Evolutionary conservation across 2,797 vertebrate genomes (phyloP), one percentile per base, ranked within the genome.

Genomic region (Tauraco hartlaubi): DNA sequence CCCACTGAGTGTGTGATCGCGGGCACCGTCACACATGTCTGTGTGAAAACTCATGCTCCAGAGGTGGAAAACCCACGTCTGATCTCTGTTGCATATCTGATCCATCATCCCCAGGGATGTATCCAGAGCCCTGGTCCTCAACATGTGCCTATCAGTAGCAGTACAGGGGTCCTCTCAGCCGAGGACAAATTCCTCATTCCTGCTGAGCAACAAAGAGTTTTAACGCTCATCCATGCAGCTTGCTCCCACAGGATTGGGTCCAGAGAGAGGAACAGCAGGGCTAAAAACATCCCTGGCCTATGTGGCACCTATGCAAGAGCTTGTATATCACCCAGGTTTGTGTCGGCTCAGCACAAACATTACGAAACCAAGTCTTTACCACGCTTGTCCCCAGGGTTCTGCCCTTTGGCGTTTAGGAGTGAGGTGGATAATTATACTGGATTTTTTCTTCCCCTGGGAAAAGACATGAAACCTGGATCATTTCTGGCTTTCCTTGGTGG

Each of bases 401-500:
- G 49, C 74, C 91, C 85, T 91, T 33, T 67, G 74, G 69, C 9
- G 8, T 72, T 92, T 66, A 78, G 76, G 66, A 91, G 48, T 0
- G 14, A 91, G 87, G 79, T 73, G 69, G 86, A 78, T 88, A 92
- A 94, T 94, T 88, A 90, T 12, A 71, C 43, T 67, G 88, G 59
- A 84, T 73, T 94, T 88, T 90, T 85, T 12, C 25, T 90, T 88
- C 95, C 90, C 76, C 51, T 46, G 87, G 84, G 91, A 94, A 72
- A 94, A 91, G 95, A 83, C 58, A 33, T 5, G 3, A 85, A 96
- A 94, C 76, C 85, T 88, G 90, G 90, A 94, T 94, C 18, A 1
- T 96, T 90, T 95, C 94, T 96, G 93, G 88, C 92, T 95, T 97
- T 95, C 94, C 82, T 94, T 92, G 92, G 87, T 95, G 97, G 85